Evolutionary conservation across 2,797 vertebrate species (phyloP).

Genomic region (Meriones psammophilus): DNA sequence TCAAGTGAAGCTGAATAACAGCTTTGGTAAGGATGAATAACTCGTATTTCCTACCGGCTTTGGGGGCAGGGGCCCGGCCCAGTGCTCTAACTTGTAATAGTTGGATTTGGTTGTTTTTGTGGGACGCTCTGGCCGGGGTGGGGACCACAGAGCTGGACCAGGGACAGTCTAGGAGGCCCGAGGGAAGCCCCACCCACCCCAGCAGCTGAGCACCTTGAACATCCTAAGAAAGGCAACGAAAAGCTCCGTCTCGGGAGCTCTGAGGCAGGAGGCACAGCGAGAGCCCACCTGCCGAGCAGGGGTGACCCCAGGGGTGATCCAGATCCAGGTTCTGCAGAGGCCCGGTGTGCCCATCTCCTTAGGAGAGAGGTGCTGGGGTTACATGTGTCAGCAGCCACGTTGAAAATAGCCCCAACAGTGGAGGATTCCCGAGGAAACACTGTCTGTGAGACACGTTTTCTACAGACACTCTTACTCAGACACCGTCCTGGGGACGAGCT

Average conservation of each 20-base stretch:
- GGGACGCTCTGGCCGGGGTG: neutral
- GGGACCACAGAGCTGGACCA: neutral
- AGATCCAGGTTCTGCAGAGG: neutral
- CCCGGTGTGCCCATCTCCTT: neutral
- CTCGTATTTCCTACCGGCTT: constrained; percentile 20
- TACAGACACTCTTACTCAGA: neutral
- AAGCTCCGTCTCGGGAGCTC: neutral
- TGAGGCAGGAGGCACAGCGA: fast-evolving
- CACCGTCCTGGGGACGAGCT: neutral
- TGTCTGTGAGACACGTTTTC: neutral
- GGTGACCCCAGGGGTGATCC: too few species aligned
- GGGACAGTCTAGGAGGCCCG: neutral
- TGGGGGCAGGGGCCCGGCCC: neutral
- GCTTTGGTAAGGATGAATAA: constrained; percentile 74
- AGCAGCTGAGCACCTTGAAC: neutral
- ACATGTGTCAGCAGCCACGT: neutral
- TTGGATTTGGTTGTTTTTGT: constrained; percentile 5
- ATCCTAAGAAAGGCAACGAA: neutral
- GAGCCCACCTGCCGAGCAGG: neutral
- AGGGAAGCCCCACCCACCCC: neutral
- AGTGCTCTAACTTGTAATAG: neutral
- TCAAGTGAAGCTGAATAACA: constrained; percentile 67
- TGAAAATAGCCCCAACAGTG: neutral
- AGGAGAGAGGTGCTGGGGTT: too few species aligned
- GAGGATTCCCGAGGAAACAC: neutral